A percentile compares a stretch with the other conserved stretches of the same genome.
These are phyloP conservation scores for Hirtodrosophila confusa DNA, from an alignment of 2,888 invertebrate species.

Conservation along the genomic window DNA sequence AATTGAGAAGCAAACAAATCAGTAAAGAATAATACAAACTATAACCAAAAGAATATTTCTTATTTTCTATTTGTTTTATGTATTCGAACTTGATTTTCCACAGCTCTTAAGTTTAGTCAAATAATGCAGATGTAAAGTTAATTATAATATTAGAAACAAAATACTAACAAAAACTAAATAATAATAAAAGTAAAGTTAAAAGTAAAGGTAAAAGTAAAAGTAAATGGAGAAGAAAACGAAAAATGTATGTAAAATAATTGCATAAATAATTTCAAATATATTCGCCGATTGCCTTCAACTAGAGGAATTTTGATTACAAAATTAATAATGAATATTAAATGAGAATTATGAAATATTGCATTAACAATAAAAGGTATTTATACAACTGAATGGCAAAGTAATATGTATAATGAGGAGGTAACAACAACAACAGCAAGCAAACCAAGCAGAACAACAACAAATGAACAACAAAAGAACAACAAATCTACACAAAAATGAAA, in stretches of 20 bases:
- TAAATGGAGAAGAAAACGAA: conserved; percentile 19
- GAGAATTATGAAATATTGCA: conserved; percentile 56
- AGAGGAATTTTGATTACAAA: conserved; percentile 84
- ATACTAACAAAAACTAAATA: conserved; percentile 15
- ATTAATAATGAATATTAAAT: conserved; percentile 68
- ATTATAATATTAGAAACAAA: conserved; percentile 21
- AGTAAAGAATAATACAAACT: conserved; percentile 19
- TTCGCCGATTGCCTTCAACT: conserved; percentile 85
- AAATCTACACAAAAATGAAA: conserved; percentile 68
- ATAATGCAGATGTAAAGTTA: conserved; percentile 23
- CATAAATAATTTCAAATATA: conserved; percentile 83
- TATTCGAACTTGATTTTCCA: conserved; percentile 58
- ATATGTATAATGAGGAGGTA: conserved; percentile 12
- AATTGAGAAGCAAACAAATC: conserved; percentile 15
- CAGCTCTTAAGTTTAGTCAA: conserved; percentile 59
- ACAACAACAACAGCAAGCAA: conserved; percentile 30
- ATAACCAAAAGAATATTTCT: conserved; percentile 9
- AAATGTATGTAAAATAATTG: conserved; percentile 80
- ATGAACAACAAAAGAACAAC: too few species aligned
- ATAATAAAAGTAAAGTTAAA: conserved; percentile 7
- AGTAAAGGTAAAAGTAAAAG: conserved; percentile 6
- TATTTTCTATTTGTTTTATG: conserved; percentile 32
- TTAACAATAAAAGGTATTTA: conserved; percentile 49
- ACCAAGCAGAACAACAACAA: conserved; percentile 20
- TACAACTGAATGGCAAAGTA: conserved; percentile 45